Percentiles rank a stretch among this genome's conserved stretches.
phyloP scores from a whole-genome alignment of 2,888 invertebrate species.

The Papilio elwesi region DNA sequence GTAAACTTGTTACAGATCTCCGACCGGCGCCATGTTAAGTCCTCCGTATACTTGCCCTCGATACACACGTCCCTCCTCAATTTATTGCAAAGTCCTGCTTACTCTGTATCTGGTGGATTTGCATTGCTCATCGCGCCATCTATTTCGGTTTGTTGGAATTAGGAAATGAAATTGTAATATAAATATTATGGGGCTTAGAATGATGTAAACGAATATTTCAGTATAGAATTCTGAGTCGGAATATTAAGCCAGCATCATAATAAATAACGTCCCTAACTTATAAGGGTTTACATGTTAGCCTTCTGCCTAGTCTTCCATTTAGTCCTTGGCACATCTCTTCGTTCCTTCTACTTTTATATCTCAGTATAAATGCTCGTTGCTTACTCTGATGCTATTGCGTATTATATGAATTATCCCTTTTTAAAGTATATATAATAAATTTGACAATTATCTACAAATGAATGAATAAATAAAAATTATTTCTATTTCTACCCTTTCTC shows the following conservation, averaged over 20 bases:
- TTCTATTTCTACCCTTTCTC: background rate
- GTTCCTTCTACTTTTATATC: too few relatives aligned
- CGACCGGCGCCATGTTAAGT: conserved; percentile 32
- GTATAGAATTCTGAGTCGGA: too few relatives aligned
- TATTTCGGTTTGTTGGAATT: conserved; percentile 5
- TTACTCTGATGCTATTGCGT: too few relatives aligned
- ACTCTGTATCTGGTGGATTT: conserved; percentile 26
- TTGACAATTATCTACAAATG: background rate
- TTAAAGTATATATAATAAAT: background rate
- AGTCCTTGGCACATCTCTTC: too few relatives aligned
- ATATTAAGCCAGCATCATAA: too few relatives aligned
- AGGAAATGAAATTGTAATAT: conserved; percentile 14
- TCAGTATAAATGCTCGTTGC: too few relatives aligned
- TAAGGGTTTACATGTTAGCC: too few relatives aligned
- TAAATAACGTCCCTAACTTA: too few relatives aligned
- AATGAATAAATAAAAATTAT: background rate
- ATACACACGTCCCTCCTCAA: conserved; percentile 10
- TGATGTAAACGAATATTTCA: background rate
- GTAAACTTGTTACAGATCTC: conserved; percentile 9
- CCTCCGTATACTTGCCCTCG: conserved; percentile 6
- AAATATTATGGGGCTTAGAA: background rate
- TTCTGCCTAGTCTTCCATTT: too few relatives aligned
- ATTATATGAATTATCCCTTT: too few relatives aligned
- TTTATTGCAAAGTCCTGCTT: conserved; percentile 34
- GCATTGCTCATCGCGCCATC: background rate